phyloP scores from a whole-genome alignment of 1,140 invertebrate genomes.

The Lasioglossum baleicum region DNA sequence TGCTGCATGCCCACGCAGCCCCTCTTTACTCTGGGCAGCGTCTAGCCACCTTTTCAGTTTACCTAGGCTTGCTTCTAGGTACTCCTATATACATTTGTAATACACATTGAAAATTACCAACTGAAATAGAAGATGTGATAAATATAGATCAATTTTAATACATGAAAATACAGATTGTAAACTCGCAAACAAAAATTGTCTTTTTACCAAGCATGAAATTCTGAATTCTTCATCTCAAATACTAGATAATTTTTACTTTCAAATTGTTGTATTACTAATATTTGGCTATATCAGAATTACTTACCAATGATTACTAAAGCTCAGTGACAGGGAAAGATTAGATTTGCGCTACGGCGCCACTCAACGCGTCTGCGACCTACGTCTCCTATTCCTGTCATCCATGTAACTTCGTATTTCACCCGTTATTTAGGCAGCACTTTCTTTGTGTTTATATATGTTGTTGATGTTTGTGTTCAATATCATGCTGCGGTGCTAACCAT shows the following conservation, averaged over 20 bases:
- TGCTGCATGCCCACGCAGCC: conserved; percentile 83
- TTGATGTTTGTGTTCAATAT: conserved; percentile 40
- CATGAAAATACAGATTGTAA: neutral
- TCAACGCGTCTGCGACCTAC: conserved; percentile 79
- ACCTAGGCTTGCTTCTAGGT: conserved; percentile 41
- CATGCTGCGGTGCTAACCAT: conserved; percentile 59
- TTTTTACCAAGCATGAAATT: neutral
- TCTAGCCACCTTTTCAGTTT: conserved; percentile 75
- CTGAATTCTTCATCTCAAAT: neutral
- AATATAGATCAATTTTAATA: neutral
- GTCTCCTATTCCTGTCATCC: conserved; percentile 80
- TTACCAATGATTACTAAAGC: conserved; percentile 27
- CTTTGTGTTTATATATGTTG: conserved; percentile 22
- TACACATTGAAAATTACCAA: conserved; percentile 4
- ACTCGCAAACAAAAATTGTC: neutral
- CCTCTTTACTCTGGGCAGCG: conserved; percentile 80
- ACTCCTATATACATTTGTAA: conserved; percentile 61
- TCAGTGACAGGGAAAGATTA: conserved; percentile 10
- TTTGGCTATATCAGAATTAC: neutral
- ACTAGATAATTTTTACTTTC: neutral
- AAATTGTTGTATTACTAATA: neutral
- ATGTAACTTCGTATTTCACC: conserved; percentile 75
- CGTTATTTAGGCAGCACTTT: conserved; percentile 34
- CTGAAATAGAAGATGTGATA: neutral
- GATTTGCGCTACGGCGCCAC: conserved; percentile 79